Base-by-base conservation (phyloP, 2,113 vertebrate genomes). In the Connochaetes taurinus region DNA sequence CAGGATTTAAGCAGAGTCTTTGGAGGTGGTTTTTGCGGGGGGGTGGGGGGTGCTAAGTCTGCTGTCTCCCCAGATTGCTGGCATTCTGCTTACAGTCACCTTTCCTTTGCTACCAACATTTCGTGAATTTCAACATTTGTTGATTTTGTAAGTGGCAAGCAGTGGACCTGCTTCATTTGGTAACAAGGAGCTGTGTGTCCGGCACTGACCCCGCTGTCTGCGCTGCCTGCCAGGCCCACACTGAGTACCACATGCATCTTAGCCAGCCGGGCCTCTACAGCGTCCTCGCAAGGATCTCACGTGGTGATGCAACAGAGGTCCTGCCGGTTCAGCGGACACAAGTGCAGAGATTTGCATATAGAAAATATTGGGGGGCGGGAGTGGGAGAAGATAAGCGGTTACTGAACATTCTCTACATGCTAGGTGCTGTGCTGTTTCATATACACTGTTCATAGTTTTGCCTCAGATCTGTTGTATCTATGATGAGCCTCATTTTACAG, bases 31-130 rank as follows among this genome's bases (percentile, higher is more conserved):
- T 25, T 43, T 43, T 1, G 43, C 43, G 1, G 11, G 1, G 36
- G 60, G 1, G 11, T 1, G 36, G 60, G 71, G 23, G 2, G 43
- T 0, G 11, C 12, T 40, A 43, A 76, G 40, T 14, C 40, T 0
- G 0, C 23, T 43, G 13, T 76, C 40, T 76, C 71, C 71, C 40
- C 23, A 27, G 71, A 43, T 14, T 7, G 71, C 71, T 76, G 36
- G 71, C 6, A 27, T 76, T 76, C 23, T 76, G 36, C 12, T 27
- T 76, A 43, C 13, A 14, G 40, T 76, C 40, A 27, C 40, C 40
- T 76, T 43, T 27, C 71, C 71, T 43, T 76, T 76, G 71, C 40
- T 43, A 27, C 36, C 71, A 43, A 7, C 36, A 43, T 76, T 76
- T 76, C 1, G 6, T 76, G 25, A 43, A 76, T 27, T 43, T 76